Evolutionary conservation across 2,888 invertebrate genomes (phyloP), one percentile per base, ranked within the genome.

Genomic region (Papilio protenor): DNA sequence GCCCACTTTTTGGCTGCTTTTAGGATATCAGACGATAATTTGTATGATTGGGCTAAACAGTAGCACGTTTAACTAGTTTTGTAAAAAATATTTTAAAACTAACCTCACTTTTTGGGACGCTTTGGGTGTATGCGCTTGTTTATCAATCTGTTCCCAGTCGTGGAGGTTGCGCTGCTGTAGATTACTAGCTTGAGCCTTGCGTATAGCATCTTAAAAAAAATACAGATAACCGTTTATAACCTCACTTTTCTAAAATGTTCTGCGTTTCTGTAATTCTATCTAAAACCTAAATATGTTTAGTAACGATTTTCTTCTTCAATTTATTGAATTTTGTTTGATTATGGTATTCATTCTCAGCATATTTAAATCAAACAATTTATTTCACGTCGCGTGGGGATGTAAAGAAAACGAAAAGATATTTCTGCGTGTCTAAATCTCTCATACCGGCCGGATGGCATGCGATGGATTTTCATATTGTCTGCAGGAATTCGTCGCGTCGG

Each of bases 121-220:
- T 81, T 88, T 91, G 21, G 86, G 81, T 78, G 84, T 85, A 11
- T 83, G 59, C 87, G 88, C 89, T 81, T 92, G 92, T 79, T 91
- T 93, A 81, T 92, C 93, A 73, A 94, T 94, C 45, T 85, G 85
- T 80, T 94, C 94, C 94, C 94, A 94, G 84, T 94, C 94, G 82
- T 89, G 93, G 89, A 94, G 87, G 82, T 94, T 94, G 27, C 94
- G 87, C 77, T 94, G 94, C n/a, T 89, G 91, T 61, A 92, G 79
- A 76, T 85, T 87, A 77, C 88, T 88, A 11, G 91, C 90, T 82
- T 94, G 94, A 11, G 90, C 80, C 81, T 93, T 94, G 71, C 94
- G 91, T 79, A 95, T 93, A 18, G 93, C 83, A 81, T 94, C 94
- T 95, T 40, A 79, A 71, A 33, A 18, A 73, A 69, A 66, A 45